A percentile compares a stretch with the other conserved stretches of the same genome.
These are phyloP conservation scores for Tubulanus polymorphus DNA, from an alignment of 2,888 invertebrate genomes.

Conservation along the genomic window DNA sequence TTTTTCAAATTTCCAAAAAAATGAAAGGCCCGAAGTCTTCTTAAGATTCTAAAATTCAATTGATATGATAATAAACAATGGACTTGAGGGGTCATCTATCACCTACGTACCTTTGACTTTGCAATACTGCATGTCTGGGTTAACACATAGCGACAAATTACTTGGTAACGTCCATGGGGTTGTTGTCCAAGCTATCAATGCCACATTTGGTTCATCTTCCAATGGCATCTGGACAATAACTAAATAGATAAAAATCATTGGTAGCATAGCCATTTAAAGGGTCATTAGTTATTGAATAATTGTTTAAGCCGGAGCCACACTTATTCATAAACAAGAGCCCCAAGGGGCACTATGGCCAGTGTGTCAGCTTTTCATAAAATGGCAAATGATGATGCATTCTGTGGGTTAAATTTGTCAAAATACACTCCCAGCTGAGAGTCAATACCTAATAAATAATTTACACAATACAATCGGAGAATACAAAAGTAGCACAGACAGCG, in stretches of 20 bases:
- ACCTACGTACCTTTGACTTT: constrained; percentile 62
- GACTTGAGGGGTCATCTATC: background rate
- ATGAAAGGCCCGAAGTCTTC: no score
- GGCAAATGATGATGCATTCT: no score
- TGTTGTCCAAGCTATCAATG: constrained; percentile 93
- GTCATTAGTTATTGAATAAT: background rate
- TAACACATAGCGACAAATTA: constrained; percentile 90
- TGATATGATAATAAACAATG: background rate
- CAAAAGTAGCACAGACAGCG: no score
- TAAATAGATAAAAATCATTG: constrained; percentile 30
- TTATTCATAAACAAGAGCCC: no score
- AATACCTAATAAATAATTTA: no score
- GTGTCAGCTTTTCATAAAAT: no score
- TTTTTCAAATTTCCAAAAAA: background rate
- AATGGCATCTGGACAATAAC: constrained; percentile 86
- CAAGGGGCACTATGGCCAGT: no score
- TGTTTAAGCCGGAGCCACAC: no score
- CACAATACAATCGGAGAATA: no score
- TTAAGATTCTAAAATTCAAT: background rate
- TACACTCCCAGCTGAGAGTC: no score
- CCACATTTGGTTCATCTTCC: constrained; percentile 64
- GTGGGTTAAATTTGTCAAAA: no score
- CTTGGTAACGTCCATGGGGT: constrained; percentile 99
- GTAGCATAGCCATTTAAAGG: background rate
- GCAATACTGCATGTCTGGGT: constrained; percentile 80